Conservation (phyloP, 2,888 invertebrate species). For the Ommatoiulus sabulosus region DNA sequence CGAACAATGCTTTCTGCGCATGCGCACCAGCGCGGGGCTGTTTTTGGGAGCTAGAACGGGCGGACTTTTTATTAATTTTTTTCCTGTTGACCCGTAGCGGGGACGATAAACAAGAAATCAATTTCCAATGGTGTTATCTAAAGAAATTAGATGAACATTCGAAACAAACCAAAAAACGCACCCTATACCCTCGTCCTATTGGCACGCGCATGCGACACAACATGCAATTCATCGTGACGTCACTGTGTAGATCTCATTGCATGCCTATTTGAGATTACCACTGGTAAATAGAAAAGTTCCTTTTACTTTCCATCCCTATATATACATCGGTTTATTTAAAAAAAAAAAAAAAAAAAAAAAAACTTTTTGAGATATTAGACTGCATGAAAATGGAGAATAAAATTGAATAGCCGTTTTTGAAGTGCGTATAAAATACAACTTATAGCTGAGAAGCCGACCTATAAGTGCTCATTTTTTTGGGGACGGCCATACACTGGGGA, state of each 20-base stretch:
- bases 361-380: conserved; percentile 1
- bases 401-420: conserved; percentile 51
- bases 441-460: conserved; percentile 15
- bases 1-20: too few species aligned
- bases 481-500: conserved; percentile 51
- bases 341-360: background rate
- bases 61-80: too few species aligned
- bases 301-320: background rate
- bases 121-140: too few species aligned
- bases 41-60: too few species aligned
- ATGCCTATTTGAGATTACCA: background rate
- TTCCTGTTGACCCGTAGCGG: too few species aligned
- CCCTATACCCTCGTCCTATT: background rate
- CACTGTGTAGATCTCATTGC: background rate
- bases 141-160: too few species aligned
- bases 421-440: conserved; percentile 49
- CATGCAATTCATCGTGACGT: background rate
- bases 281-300: background rate
- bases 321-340: background rate
- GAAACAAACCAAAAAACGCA: background rate
- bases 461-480: conserved; percentile 41
- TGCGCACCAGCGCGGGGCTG: too few species aligned
- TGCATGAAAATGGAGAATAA: conserved; percentile 48
- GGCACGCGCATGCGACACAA: background rate
- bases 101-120: too few species aligned